Conservation (phyloP, 2,797 vertebrate species). For the Glyptemys insculpta region DNA sequence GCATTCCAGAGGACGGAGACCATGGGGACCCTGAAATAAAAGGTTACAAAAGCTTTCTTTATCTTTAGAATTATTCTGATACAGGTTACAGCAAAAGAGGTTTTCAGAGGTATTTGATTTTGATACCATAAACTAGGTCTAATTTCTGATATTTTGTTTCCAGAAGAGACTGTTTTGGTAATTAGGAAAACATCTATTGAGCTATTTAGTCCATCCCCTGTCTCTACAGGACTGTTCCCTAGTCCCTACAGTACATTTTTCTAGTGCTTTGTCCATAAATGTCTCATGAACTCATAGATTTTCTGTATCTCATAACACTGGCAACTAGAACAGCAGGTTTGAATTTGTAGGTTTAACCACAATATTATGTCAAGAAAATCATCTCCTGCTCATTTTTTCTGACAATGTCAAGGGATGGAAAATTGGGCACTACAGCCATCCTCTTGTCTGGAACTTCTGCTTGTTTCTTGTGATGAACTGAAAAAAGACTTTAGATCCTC, state of each 20-base stretch:
- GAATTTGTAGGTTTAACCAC: not conserved
- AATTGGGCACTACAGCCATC: not conserved
- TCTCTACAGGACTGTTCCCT: rapidly evolving
- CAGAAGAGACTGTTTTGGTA: not conserved
- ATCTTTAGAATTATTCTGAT: not conserved
- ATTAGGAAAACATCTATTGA: not conserved
- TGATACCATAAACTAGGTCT: not conserved
- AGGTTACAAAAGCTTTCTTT: not conserved
- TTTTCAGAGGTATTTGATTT: not conserved
- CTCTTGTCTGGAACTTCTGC: not conserved
- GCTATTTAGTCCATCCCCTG: not conserved
- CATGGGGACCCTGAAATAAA: not conserved
- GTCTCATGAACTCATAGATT: not conserved
- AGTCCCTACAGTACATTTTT: not conserved
- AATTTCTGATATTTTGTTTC: not conserved
- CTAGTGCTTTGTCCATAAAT: not conserved
- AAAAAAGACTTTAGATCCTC: not conserved
- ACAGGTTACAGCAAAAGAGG: not conserved
- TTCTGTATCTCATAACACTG: not conserved
- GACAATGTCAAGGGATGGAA: not conserved
- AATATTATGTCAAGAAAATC: not conserved
- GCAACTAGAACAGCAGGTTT: not conserved
- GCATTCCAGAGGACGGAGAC: not conserved
- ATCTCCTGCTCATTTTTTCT: not conserved
- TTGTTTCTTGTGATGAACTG: not conserved